Percentiles rank a stretch among this genome's conserved stretches.
Conservation (phyloP, 2,888 invertebrate species). For the Reticulitermes lucifugus region DNA sequence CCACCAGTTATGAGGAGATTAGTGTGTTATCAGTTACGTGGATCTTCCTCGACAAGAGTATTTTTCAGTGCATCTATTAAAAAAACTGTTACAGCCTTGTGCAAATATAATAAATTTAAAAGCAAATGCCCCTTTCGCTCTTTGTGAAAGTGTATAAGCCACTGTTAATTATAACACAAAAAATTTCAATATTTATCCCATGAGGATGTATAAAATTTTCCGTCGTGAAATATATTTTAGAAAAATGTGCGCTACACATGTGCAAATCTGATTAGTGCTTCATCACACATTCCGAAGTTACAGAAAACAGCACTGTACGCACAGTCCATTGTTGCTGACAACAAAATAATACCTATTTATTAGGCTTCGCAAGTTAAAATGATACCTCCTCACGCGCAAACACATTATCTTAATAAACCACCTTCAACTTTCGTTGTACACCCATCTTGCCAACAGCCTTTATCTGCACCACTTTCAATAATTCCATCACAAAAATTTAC, state of each 20-base stretch:
- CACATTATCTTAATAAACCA: not conserved
- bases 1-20: not conserved
- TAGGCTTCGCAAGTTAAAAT: not conserved
- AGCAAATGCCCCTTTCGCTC: not conserved
- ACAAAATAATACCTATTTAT: not conserved
- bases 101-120: not conserved
- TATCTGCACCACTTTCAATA: too few relatives aligned
- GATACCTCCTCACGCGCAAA: not conserved
- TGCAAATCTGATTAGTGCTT: not conserved
- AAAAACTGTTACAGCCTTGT: not conserved
- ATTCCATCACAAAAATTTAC: too few relatives aligned
- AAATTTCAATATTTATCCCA: not conserved
- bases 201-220: not conserved
- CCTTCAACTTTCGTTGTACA: not conserved
- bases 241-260: not conserved
- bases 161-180: not conserved
- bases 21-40: not conserved
- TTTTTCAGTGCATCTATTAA: not conserved
- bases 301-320: not conserved
- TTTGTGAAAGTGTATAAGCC: not conserved
- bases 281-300: not conserved
- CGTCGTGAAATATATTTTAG: not conserved
- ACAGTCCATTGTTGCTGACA: not conserved
- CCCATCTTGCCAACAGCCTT: not conserved
- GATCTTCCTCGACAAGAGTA: not conserved